Base-by-base conservation (phyloP, 2,888 invertebrate genomes). In the Embidobia sp. region DNA sequence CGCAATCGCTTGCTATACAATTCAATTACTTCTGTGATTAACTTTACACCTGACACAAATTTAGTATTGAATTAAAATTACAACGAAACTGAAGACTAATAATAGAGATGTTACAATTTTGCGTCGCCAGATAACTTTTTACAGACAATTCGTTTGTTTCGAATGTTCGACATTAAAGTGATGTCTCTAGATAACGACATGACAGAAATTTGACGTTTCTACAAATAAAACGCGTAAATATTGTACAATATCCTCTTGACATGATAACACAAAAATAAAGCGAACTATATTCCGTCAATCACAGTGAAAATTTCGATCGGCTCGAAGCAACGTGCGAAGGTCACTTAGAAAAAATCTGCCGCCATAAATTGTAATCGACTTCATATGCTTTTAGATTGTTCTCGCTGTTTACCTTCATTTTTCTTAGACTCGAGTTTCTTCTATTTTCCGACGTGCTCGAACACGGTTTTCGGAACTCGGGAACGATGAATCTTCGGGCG, bases 401-500 rank as follows among this genome's bases (percentile, higher is more conserved):
- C 64, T 70, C 63, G 44, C 63, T 67, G 66, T 67, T 75, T 78
- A 70, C 63, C 61, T 75, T 70, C 74, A 75, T 69, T 69, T 67
- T 69, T 75, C 64, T 59, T 70, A 74, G 59, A 70, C 64, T 74
- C 70, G 53, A 40, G 53, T 74, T 75, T 72, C 66, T 59, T 59
- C 46, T 61, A 61, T 67, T 72, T 75, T 57, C 55, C 61, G 26
- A 57, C 75, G 67, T 59, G 63, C 55, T 77, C 35, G 61, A 66
- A 79, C 64, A 64, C 59, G 26, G 31, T 53, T 77, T 48, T 72
- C 70, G 70, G 61, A 67, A 77, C 80, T 77, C 77, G 70, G 74
- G 79, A 80, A 76, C 80, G 80, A 80, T 78, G 79, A 77, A 79
- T 67, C 77, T 82, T 82, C 79, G 73, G 73, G 59, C 61, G 67